A percentile compares a stretch with the other conserved stretches of the same genome.
These are phyloP conservation scores for Nilaparvata lugens DNA, from an alignment of 1,140 invertebrate species.

Conservation along the genomic window DNA sequence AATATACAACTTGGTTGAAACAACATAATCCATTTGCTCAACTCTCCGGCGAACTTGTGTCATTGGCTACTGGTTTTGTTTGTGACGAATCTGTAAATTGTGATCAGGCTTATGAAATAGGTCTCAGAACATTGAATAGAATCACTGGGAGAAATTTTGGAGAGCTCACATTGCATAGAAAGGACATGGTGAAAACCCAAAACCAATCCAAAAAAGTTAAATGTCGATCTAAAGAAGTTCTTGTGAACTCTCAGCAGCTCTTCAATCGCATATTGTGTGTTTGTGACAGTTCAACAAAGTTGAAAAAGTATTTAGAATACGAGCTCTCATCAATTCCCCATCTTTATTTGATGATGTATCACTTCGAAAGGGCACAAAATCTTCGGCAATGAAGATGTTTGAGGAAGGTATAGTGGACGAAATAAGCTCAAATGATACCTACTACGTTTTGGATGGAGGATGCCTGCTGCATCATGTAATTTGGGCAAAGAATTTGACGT, in stretches of 20 bases:
- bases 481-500: slow-evolving; percentile 10
- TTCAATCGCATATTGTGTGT: slow-evolving; percentile 17
- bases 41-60: background rate
- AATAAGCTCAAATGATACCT: background rate
- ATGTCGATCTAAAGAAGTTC: background rate
- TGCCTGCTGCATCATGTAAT: slow-evolving; percentile 12
- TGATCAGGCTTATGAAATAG: background rate
- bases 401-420: background rate
- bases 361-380: slow-evolving; percentile 14
- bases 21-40: background rate
- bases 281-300: slow-evolving; percentile 1
- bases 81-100: background rate
- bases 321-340: slow-evolving; percentile 14
- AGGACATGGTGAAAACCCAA: slow-evolving; percentile 8
- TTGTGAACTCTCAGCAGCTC: slow-evolving; percentile 16
- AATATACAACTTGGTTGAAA: background rate
- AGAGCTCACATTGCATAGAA: background rate
- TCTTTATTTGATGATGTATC: slow-evolving; percentile 16
- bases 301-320: slow-evolving; percentile 14
- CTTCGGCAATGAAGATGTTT: background rate
- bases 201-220: slow-evolving; percentile 9
- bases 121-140: background rate
- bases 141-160: background rate
- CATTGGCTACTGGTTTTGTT: background rate
- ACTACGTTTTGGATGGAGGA: slow-evolving; percentile 12